Conservation (phyloP, 1,140 invertebrate genomes). For the Euwallacea fornicatus region DNA sequence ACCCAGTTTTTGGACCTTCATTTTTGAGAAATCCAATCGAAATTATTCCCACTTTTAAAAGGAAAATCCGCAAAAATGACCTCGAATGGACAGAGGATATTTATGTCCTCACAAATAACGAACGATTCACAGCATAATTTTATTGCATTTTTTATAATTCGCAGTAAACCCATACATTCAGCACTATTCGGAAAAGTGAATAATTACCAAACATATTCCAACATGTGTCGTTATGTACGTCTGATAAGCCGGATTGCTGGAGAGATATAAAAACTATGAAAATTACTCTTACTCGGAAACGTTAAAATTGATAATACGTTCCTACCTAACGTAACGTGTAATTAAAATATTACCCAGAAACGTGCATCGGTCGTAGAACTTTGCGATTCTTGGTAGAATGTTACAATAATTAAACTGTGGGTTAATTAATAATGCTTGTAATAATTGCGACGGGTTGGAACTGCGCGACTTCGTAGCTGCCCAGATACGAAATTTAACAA, state of each 20-base stretch:
- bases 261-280: constrained; percentile 8
- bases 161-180: no score
- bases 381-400: constrained; percentile 13
- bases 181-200: no score
- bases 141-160: no score
- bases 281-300: constrained; percentile 10
- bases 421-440: constrained; percentile 20
- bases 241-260: background rate
- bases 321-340: background rate
- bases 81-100: no score
- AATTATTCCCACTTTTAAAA: no score
- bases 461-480: no score
- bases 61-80: no score
- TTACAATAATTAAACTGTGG: constrained; percentile 15
- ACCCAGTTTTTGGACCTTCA: no score
- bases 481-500: no score
- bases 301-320: constrained; percentile 4
- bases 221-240: background rate
- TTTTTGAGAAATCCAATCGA: no score
- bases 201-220: background rate
- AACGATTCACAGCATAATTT: no score
- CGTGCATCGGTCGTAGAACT: constrained; percentile 17
- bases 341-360: constrained; percentile 23
- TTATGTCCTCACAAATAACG: no score
- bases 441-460: background rate